Base-by-base conservation (phyloP, 1,140 invertebrate species). In the Calephelis nemesis region DNA sequence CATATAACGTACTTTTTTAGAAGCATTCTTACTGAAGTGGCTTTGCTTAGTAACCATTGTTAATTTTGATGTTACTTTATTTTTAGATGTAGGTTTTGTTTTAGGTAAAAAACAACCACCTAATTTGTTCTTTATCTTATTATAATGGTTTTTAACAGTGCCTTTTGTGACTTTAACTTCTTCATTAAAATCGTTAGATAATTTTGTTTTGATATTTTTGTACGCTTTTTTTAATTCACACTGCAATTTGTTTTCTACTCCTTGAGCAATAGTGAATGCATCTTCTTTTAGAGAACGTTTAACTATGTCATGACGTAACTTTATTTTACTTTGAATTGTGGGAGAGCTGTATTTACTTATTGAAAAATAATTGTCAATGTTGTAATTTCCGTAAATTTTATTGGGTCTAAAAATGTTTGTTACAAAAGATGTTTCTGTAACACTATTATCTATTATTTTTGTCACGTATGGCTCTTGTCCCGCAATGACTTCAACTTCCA, bases 191-290 rank as follows among this genome's bases (percentile, higher is more conserved):
- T 81, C 76, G 5, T 58, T 54, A 10, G 70, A 66, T 5, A 89
- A 68, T 77, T 81, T 84, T 15, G 68, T 60, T 72, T 82, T 84
- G 0, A 85, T 63, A 68, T 83, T 81, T 10, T 75, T 69, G 49
- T 81, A 83, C 7, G 71, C 70, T 60, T 76, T 83, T 68, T 84
- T 84, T 7, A 85, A 63, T 72, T 85, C 76, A 47, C 67, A 66
- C 72, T 87, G 76, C 8, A 87, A 49, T 15, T 71, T 71, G 45
- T 77, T 71, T 76, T 85, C 79, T 19, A 83, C 62, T 63, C 67
- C 73, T 62, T 81, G 69, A 30, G 78, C 77, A 40, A 77, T 60
- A 1, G 72, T 78, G 1, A 67, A 74, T 12, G 73, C 62, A n/a
- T 82, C 79, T 50, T 78, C 65, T 63, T 69, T 75, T n/a, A 79